Evolutionary conservation across 2,113 vertebrate genomes (phyloP), one percentile per base, ranked within the genome.

Genomic region (Bostrychus sinensis): DNA sequence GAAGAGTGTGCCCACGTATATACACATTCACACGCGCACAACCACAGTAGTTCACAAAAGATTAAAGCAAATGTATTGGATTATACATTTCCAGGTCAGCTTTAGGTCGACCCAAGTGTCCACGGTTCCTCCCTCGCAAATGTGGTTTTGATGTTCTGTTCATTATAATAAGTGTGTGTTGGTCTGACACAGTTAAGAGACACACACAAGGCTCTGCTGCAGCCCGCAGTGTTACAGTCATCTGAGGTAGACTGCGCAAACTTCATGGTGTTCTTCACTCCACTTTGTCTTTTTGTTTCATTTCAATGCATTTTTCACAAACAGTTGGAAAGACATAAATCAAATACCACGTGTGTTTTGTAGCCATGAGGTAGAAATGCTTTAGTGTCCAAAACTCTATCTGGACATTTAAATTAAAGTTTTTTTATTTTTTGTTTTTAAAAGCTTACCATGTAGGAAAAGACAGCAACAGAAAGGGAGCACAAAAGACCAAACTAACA

Each of bases 361-460:
- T 94, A 95, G 94, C 93, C 93, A 96, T 96, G 95, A 97, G 95
- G 95, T 97, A 97, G 95, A 96, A 95, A 96, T 94, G 94, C 94
- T 94, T 93, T 92, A 94, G 95, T 91, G 91, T 50, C 28, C 66
- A 56, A 65, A 64, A 20, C 32, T 57, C 28, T 57, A 20, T 25
- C 45, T 56, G 51, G 28, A 61, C 25, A 20, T 66, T 67, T 48
- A 77, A 80, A 70, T 54, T 77, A 72, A 74, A 19, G 25, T 54
- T n/a, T 46, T 1, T n/a, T n/a, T n/a, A n/a, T n/a, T n/a, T n/a
- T n/a, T n/a, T n/a, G n/a, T n/a, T n/a, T 72, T 50, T 58, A 76
- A 46, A 41, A 84, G 84, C 72, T 67, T 70, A 79, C 38, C 58
- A 32, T 78, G 75, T 78, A 63, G 39, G 50, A 74, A 61, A 61